Percentiles rank a stretch among this genome's conserved stretches.
phyloP scores from a whole-genome alignment of 2,797 vertebrate species.

The Iguana delicatissima region DNA sequence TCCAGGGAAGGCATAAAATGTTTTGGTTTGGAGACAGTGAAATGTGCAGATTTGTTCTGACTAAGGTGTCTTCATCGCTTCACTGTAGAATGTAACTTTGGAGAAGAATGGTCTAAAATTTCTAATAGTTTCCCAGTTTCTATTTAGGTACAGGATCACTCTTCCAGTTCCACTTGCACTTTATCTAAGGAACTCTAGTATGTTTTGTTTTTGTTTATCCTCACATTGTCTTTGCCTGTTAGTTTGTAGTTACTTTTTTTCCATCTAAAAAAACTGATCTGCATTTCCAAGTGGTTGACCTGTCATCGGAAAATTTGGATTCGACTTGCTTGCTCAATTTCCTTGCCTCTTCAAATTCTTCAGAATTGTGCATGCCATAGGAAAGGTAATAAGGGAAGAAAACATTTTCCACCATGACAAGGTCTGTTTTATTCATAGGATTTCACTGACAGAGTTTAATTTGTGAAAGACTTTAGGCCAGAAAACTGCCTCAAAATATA shows the following conservation, averaged over 20 bases:
- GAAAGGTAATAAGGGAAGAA: background rate
- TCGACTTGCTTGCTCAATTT: background rate
- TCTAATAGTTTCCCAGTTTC: background rate
- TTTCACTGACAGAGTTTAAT: background rate
- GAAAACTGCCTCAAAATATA: background rate
- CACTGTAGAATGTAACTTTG: background rate
- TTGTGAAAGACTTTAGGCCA: background rate
- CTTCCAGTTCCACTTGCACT: background rate
- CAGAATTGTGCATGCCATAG: background rate
- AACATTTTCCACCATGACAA: background rate
- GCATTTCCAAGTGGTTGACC: background rate
- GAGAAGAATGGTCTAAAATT: background rate
- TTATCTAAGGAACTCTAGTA: background rate
- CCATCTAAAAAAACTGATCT: background rate
- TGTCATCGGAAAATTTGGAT: background rate
- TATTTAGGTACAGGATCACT: background rate
- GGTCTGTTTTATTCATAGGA: background rate
- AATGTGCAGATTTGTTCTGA: background rate
- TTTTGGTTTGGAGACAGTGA: background rate
- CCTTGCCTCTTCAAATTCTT: background rate
- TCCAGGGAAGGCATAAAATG: background rate
- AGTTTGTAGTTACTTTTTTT: background rate
- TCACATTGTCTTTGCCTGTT: background rate
- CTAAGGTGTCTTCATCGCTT: background rate
- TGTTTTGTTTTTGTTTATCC: background rate